These are phyloP conservation scores for Allygus modestus DNA, from an alignment of 2,888 invertebrate genomes.

Conservation along the genomic window DNA sequence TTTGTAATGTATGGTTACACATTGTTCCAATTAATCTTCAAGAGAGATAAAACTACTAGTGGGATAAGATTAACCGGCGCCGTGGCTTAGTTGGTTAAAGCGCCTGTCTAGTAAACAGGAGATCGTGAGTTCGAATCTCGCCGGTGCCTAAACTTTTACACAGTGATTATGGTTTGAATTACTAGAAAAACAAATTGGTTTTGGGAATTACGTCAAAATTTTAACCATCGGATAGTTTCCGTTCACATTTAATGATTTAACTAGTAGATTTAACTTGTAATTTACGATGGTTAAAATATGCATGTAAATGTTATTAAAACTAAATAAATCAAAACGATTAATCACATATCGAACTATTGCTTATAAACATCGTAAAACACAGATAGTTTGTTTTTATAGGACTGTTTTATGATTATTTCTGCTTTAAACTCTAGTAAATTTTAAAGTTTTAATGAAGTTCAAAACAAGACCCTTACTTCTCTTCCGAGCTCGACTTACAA, in stretches of 20 bases:
- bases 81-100: slow-evolving; percentile 27
- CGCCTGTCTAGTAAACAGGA: slow-evolving; percentile 27
- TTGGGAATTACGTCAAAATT: no score
- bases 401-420: background rate
- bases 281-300: background rate
- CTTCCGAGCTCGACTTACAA: slow-evolving; percentile 1
- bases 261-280: background rate
- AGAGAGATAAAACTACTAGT: no score
- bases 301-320: background rate
- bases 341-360: background rate
- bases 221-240: no score
- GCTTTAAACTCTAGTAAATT: background rate
- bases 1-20: no score
- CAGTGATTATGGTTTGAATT: background rate
- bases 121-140: slow-evolving; percentile 27
- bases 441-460: background rate
- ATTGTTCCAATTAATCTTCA: no score
- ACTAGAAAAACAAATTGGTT: no score
- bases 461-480: background rate
- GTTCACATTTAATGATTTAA: background rate
- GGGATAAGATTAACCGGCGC: no score
- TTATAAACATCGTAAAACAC: background rate
- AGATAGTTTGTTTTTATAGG: background rate
- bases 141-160: background rate
- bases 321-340: background rate